phyloP scores from a whole-genome alignment of 2,888 invertebrate genomes.

The Tribolium freemani region DNA sequence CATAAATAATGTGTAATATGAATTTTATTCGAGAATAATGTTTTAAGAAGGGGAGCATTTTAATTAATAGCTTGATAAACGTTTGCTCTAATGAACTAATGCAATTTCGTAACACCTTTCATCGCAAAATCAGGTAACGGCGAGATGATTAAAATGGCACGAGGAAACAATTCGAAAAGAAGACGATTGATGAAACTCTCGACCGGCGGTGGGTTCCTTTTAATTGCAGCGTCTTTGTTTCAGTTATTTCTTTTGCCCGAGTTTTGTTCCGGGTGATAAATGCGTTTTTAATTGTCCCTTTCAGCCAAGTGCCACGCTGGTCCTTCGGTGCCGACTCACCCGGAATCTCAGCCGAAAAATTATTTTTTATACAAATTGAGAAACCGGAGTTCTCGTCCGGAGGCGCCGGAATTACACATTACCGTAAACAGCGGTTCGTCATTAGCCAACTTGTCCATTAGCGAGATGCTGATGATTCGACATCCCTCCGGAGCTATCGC shows the following conservation, averaged over 20 bases:
- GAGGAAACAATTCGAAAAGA: constrained; percentile 17
- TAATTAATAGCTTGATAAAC: constrained; percentile 34
- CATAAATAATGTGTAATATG: constrained; percentile 20
- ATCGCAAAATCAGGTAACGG: constrained; percentile 23
- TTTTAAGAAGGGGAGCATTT: constrained; percentile 17
- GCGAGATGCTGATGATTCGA: constrained; percentile 59
- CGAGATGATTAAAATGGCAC: constrained; percentile 31
- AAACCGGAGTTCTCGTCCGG: constrained; percentile 9
- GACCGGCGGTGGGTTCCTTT: constrained; percentile 33
- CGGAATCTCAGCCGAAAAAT: constrained; percentile 11
- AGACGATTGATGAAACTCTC: constrained; percentile 34
- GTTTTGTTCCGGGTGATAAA: constrained; percentile 49
- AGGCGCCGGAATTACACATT: constrained; percentile 58
- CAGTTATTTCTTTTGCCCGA: constrained; percentile 33
- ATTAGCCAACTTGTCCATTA: constrained; percentile 64
- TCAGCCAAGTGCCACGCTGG: constrained; percentile 42
- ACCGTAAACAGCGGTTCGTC: constrained; percentile 64
- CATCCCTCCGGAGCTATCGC: constrained; percentile 58
- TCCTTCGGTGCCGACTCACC: constrained; percentile 44
- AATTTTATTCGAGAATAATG: constrained; percentile 11
- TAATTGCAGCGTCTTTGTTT: constrained; percentile 43
- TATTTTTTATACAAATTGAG: constrained; percentile 17
- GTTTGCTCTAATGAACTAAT: constrained; percentile 33
- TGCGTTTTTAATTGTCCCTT: constrained; percentile 54
- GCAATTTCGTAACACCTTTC: constrained; percentile 19